Conservation (phyloP, 2,797 vertebrate genomes). For the Hipposideros larvatus region DNA sequence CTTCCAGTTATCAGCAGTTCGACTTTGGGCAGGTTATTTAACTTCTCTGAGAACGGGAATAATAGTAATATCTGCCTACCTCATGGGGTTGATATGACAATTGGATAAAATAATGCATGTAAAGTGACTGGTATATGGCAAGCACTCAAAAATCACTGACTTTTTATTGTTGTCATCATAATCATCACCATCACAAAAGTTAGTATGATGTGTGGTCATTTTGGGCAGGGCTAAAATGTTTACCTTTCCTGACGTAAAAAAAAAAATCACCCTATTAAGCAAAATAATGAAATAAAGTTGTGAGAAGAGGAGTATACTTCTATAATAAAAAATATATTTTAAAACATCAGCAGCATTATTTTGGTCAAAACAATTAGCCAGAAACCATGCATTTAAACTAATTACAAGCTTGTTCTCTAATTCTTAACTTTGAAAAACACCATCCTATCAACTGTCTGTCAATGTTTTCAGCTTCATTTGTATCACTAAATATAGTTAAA, state of each 20-base stretch:
- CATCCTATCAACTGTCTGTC: neutral
- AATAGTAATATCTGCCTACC: neutral
- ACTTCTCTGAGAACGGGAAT: neutral
- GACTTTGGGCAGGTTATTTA: neutral
- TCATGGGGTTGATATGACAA: neutral
- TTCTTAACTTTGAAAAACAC: neutral
- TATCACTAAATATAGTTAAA: neutral
- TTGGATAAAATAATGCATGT: neutral
- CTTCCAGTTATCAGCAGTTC: neutral
- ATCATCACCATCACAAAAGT: slow-evolving; percentile 2
- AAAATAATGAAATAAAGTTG: slow-evolving; percentile 45
- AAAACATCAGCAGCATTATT: neutral
- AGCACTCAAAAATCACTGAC: neutral
- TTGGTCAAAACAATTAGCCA: neutral
- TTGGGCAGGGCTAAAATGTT: neutral
- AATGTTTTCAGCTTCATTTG: slow-evolving; percentile 18
- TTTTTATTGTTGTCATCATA: neutral
- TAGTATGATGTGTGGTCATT: neutral
- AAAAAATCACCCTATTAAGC: neutral
- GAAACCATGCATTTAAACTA: neutral
- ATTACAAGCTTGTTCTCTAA: neutral
- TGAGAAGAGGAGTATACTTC: neutral
- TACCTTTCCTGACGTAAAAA: neutral
- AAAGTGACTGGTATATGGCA: neutral
- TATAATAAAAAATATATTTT: neutral